These are phyloP conservation scores for Bambusicola thoracicus DNA, from an alignment of 2,113 vertebrate species.

Conservation along the genomic window DNA sequence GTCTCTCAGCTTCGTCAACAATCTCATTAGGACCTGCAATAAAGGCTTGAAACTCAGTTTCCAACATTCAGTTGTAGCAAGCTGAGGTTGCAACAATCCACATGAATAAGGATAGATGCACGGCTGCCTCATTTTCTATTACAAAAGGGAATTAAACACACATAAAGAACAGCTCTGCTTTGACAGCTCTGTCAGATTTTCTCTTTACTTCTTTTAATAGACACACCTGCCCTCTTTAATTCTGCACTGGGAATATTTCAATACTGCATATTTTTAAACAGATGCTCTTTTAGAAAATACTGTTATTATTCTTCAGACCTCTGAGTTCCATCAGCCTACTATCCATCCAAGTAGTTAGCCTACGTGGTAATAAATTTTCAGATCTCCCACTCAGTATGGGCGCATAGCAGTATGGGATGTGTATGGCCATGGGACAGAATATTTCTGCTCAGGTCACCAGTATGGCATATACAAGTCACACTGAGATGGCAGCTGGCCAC, in stretches of 20 bases:
- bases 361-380: background rate
- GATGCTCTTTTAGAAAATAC: background rate
- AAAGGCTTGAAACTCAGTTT: background rate
- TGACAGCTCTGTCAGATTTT: conserved; percentile 26
- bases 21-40: conserved; percentile 6
- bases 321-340: background rate
- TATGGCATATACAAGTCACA: background rate
- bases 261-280: background rate
- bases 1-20: conserved; percentile 23
- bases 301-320: background rate
- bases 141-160: background rate
- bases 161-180: background rate
- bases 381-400: background rate
- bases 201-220: conserved; percentile 38
- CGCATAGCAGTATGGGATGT: background rate
- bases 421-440: background rate
- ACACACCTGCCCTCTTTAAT: conserved; percentile 20
- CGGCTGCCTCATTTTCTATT: background rate
- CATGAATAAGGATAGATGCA: background rate
- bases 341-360: background rate
- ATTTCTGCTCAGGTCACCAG: background rate
- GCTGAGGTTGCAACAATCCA: background rate
- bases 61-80: background rate
- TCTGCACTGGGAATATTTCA: background rate
- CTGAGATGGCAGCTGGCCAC: background rate